phyloP scores from a whole-genome alignment of 23 tunicate species.

The Halocynthia aurantium region DNA sequence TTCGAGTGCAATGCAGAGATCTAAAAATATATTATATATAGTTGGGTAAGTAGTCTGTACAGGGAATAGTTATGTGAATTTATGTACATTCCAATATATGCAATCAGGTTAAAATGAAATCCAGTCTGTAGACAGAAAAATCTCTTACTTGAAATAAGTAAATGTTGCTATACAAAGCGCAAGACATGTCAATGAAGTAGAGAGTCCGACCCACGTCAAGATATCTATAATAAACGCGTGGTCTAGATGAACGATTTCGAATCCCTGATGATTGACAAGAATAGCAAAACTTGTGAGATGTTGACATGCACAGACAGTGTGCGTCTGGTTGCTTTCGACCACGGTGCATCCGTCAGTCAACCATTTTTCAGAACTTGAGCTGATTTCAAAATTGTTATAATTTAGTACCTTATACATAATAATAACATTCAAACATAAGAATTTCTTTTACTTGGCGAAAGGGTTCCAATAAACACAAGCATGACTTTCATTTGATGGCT shows the following conservation, averaged over 20 bases:
- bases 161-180: constrained; percentile 67
- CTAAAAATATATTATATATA: constrained; percentile 17
- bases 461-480: background rate
- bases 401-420: no score
- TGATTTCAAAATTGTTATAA: no score
- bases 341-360: constrained; percentile 43
- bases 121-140: no score
- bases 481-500: constrained; percentile 3
- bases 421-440: background rate
- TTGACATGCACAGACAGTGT: constrained; percentile 56
- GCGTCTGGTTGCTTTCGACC: constrained; percentile 32
- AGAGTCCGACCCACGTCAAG: constrained; percentile 61
- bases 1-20: constrained; percentile 57
- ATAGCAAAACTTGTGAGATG: constrained; percentile 72
- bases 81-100: no score
- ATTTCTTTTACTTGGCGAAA: background rate
- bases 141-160: constrained; percentile 52
- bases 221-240: constrained; percentile 24
- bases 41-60: no score
- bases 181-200: constrained; percentile 55
- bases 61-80: no score
- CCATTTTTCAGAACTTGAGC: constrained; percentile 26
- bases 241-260: background rate
- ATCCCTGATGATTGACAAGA: constrained; percentile 38
- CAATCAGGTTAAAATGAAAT: no score